Conservation (phyloP, 2,888 invertebrate species). For the Epicampocera succincta region DNA sequence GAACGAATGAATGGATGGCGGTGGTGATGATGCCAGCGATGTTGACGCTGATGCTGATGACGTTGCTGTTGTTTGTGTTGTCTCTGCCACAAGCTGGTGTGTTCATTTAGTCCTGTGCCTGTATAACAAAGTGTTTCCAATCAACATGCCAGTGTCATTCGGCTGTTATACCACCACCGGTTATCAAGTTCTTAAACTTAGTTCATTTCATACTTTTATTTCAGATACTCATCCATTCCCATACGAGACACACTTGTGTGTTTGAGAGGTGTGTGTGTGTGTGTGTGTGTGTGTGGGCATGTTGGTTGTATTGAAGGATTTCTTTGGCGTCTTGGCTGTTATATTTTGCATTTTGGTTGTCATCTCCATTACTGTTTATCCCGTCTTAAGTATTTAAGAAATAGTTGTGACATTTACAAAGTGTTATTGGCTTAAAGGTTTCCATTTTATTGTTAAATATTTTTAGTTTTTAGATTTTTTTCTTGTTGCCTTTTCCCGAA, state of each 20-base stretch:
- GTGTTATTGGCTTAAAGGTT: constrained; percentile 73
- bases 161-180: constrained; percentile 61
- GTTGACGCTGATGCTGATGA: constrained; percentile 11
- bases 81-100: constrained; percentile 32
- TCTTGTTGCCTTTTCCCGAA: neutral
- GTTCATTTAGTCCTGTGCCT: constrained; percentile 19
- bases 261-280: neutral
- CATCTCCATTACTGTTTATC: constrained; percentile 79
- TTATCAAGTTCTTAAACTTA: constrained; percentile 62
- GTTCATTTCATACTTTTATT: constrained; percentile 59
- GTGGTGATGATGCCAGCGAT: constrained; percentile 16
- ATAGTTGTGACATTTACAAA: constrained; percentile 81
- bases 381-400: constrained; percentile 80
- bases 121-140: constrained; percentile 65
- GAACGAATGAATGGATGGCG: constrained; percentile 26
- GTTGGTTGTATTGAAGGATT: constrained; percentile 5
- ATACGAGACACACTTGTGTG: neutral
- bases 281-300: neutral
- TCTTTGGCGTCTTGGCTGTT: constrained; percentile 61
- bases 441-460: constrained; percentile 61
- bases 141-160: constrained; percentile 65
- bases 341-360: constrained; percentile 74
- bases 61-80: constrained; percentile 17
- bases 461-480: constrained; percentile 45
- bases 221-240: constrained; percentile 29